Evolutionary conservation across 2,113 vertebrate species (phyloP), one percentile per base, ranked within the genome.

Genomic region (Chauna torquata): DNA sequence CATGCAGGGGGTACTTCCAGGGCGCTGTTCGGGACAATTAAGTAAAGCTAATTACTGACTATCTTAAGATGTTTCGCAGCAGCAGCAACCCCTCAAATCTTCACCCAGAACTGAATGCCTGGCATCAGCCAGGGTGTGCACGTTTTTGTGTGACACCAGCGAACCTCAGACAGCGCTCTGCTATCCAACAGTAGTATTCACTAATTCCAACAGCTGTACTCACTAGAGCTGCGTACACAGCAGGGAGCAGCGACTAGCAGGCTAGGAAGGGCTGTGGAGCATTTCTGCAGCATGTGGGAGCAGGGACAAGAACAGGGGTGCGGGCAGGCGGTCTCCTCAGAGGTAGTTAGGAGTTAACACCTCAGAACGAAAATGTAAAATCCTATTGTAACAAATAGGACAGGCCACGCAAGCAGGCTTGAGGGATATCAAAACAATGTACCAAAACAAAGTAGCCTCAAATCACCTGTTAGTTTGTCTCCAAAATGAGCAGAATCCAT

Each of bases 51-150:
- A 13, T 8, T 28, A 8, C 23, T 11, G 9, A 8, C 18, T 11
- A 15, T 20, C 40, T 27, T 9, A 4, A 9, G 22, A 49, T 27
- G 80, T 30, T 71, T 14, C 1, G 32, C 25, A 61, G 55, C 68
- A 42, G 81, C 42, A 1, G 2, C 5, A 34, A 20, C 17, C n/a
- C 36, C 28, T 36, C 1, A 8, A 16, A 11, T 38, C 9, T 4
- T 17, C n/a, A 18, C 25, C 65, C 52, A 15, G 54, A 8, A 8
- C 0, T 1, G 28, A 7, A 5, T 2, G 5, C 45, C 45, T 5
- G n/a, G n/a, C 59, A 38, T n/a, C 59, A 32, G 27, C 70, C 49
- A 50, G 49, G 49, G 23, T 24, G 10, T 23, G 16, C 49, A 50
- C 49, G 12, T 50, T 50, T 50, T 19, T 18, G 47, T 47, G 47